Evolutionary conservation across 2,888 invertebrate genomes (phyloP).

Genomic region (Eilema caniola): DNA sequence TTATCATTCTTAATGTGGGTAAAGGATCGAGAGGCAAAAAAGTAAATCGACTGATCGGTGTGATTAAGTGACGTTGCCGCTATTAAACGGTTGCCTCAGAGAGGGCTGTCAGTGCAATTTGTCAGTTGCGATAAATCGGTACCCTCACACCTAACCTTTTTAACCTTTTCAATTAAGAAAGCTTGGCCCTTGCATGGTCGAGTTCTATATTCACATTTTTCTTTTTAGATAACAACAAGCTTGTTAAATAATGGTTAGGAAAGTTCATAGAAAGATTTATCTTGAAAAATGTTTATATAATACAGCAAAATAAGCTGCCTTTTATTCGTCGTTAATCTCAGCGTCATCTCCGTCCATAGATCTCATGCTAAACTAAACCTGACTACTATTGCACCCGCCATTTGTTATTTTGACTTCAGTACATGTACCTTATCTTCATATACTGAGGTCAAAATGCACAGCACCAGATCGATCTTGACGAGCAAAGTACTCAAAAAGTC

Average conservation of each 20-base stretch:
- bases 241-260: neutral
- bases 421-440: too few relatives aligned
- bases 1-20: conserved; percentile 3
- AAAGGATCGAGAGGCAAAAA: neutral
- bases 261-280: too few relatives aligned
- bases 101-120: conserved; percentile 1
- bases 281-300: too few relatives aligned
- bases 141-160: neutral
- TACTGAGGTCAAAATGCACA: too few relatives aligned
- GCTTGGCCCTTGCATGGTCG: neutral
- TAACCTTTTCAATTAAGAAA: conserved; percentile 1
- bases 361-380: too few relatives aligned
- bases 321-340: neutral
- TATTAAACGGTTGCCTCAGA: conserved; percentile 1
- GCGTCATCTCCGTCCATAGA: too few relatives aligned
- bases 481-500: too few relatives aligned
- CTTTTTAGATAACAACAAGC: neutral
- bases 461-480: too few relatives aligned
- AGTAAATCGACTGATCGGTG: neutral
- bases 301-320: too few relatives aligned
- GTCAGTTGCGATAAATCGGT: conserved; percentile 6
- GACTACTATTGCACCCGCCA: neutral
- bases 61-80: neutral
- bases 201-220: neutral
- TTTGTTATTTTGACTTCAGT: too few relatives aligned